A percentile compares a stretch with the other conserved stretches of the same genome.
Evolutionary conservation across 2,113 vertebrate species (phyloP).

Genomic region (Phyllostomus discolor): DNA sequence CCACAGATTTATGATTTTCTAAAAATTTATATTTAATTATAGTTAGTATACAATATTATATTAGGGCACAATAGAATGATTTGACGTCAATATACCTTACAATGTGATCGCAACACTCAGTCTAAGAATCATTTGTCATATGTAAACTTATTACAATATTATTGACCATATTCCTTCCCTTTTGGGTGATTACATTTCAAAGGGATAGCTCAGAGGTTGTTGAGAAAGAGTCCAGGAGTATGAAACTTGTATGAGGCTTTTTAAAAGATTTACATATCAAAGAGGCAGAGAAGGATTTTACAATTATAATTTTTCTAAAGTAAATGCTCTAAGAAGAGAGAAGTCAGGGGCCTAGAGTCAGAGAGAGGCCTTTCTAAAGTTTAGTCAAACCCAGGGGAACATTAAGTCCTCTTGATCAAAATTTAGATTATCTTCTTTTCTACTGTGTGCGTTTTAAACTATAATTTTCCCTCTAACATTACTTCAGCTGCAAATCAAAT

Average conservation of each 20-base stretch:
- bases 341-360: background rate
- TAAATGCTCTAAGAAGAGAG: background rate
- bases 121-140: background rate
- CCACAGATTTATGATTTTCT: background rate
- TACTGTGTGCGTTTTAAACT: background rate
- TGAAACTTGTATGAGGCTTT: background rate
- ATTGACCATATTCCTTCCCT: background rate
- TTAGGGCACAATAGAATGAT: background rate
- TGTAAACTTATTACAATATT: background rate
- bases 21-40: background rate
- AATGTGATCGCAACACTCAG: background rate
- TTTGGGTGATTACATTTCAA: background rate
- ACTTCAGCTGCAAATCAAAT: background rate
- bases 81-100: background rate
- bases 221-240: background rate
- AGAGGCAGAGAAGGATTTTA: background rate
- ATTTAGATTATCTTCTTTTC: background rate
- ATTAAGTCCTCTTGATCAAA: background rate
- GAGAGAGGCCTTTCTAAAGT: background rate
- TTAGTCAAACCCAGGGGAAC: background rate
- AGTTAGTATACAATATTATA: background rate
- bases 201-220: background rate
- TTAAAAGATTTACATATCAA: background rate
- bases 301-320: background rate
- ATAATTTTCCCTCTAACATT: background rate